These are phyloP conservation scores for Calephelis perditalis DNA, from an alignment of 2,888 invertebrate genomes.

Conservation along the genomic window DNA sequence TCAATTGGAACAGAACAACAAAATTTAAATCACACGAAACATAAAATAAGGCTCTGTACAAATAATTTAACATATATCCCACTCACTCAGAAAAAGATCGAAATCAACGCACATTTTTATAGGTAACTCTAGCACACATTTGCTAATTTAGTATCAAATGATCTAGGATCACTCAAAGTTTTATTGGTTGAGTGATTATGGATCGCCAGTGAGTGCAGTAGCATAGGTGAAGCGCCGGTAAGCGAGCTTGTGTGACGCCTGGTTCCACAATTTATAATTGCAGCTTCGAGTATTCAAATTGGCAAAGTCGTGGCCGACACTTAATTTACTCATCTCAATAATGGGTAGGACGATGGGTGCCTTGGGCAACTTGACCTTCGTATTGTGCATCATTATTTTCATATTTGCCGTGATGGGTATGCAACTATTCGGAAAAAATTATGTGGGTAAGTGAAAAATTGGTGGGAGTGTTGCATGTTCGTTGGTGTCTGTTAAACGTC, in stretches of 20 bases:
- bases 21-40: background rate
- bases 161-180: constrained; percentile 51
- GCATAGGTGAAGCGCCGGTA: constrained; percentile 78
- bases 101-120: constrained; percentile 67
- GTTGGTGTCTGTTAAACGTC: constrained; percentile 70
- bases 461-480: constrained; percentile 77
- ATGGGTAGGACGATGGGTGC: constrained; percentile 97
- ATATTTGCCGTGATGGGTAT: constrained; percentile 98
- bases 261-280: constrained; percentile 78
- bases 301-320: constrained; percentile 97
- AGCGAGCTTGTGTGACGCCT: constrained; percentile 78
- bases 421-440: constrained; percentile 95
- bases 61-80: constrained; percentile 64
- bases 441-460: constrained; percentile 84
- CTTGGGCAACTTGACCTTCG: constrained; percentile 96
- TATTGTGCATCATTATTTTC: constrained; percentile 96
- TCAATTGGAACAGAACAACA: constrained; percentile 13
- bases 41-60: constrained; percentile 28
- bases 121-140: constrained; percentile 74
- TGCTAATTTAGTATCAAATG: constrained; percentile 48
- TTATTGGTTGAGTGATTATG: constrained; percentile 47
- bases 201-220: constrained; percentile 58
- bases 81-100: constrained; percentile 59
- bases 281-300: constrained; percentile 97
- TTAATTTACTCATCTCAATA: constrained; percentile 96